Percentiles rank a stretch among this genome's conserved stretches.
Evolutionary conservation across 2,888 invertebrate species (phyloP).

Genomic region (Drosophila seclusa): DNA sequence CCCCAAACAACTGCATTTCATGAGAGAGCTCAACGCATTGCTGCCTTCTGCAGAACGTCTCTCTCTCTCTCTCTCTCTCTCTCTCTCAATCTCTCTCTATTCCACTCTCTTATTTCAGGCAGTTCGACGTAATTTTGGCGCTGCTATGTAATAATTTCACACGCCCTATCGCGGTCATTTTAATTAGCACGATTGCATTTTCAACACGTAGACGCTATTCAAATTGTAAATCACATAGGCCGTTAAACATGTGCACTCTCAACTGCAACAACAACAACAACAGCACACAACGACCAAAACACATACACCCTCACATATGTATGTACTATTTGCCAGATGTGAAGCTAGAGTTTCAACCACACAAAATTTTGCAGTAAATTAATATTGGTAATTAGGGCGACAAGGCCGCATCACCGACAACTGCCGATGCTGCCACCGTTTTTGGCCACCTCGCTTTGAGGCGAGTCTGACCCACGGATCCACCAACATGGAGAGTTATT

Average conservation of each 20-base stretch:
- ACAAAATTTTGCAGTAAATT: conserved; percentile 56
- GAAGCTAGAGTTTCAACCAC: conserved; percentile 9
- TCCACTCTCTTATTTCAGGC: no score
- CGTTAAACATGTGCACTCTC: conserved; percentile 50
- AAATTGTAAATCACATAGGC: conserved; percentile 72
- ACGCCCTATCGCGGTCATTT: conserved; percentile 75
- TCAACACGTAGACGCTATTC: conserved; percentile 71
- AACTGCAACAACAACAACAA: conserved; percentile 18
- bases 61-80: not conserved
- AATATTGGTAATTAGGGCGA: conserved; percentile 63
- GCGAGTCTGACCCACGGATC: conserved; percentile 9
- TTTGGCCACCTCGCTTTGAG: conserved; percentile 6
- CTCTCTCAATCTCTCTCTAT: not conserved
- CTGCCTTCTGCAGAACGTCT: not conserved
- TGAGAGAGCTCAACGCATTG: not conserved
- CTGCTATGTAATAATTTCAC: conserved; percentile 67
- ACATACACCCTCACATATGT: not conserved
- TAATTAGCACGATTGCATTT: conserved; percentile 78
- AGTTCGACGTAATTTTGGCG: conserved; percentile 23
- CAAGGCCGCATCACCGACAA: conserved; percentile 26
- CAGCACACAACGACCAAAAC: not conserved
- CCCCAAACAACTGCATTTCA: not conserved
- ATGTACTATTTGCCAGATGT: conserved; percentile 7
- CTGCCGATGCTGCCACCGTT: not conserved
- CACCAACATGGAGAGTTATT: conserved; percentile 27